Percentiles rank a stretch among this genome's conserved stretches.
Evolutionary conservation across 2,113 vertebrate species (phyloP).

Genomic region (Eclectus roratus): DNA sequence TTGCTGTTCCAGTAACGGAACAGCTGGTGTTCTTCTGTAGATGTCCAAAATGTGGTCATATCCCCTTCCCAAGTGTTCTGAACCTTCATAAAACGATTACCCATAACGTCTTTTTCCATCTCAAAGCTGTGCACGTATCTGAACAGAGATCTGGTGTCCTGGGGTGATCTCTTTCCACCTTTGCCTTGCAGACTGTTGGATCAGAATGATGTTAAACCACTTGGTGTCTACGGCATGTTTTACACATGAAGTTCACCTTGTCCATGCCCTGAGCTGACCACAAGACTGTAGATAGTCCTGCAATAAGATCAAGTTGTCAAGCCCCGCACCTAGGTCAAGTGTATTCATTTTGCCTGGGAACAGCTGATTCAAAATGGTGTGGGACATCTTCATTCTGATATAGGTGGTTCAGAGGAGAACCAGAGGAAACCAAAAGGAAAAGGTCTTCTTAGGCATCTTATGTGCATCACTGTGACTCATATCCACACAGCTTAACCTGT

Average conservation of each 20-base stretch:
- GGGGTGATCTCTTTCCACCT: background rate
- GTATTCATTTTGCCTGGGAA: background rate
- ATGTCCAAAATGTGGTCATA: background rate
- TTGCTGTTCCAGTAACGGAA: background rate
- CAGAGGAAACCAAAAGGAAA: background rate
- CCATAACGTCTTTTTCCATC: background rate
- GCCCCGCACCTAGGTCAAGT: background rate
- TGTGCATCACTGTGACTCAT: accelerated
- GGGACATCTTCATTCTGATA: background rate
- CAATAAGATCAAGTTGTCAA: background rate
- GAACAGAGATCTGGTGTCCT: background rate
- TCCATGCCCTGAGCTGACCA: background rate
- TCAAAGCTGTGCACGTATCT: background rate
- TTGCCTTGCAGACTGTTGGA: background rate
- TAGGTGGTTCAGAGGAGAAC: background rate
- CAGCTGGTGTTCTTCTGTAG: background rate
- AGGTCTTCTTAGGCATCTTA: background rate
- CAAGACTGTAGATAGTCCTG: background rate
- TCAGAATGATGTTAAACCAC: background rate
- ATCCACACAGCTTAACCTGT: background rate
- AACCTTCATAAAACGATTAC: background rate
- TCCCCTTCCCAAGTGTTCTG: background rate
- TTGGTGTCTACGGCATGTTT: background rate
- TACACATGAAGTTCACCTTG: background rate
- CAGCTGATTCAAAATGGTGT: background rate